Evolutionary conservation across 2,113 vertebrate genomes (phyloP), one percentile per base, ranked within the genome.

Genomic region (Hyla sarda): DNA sequence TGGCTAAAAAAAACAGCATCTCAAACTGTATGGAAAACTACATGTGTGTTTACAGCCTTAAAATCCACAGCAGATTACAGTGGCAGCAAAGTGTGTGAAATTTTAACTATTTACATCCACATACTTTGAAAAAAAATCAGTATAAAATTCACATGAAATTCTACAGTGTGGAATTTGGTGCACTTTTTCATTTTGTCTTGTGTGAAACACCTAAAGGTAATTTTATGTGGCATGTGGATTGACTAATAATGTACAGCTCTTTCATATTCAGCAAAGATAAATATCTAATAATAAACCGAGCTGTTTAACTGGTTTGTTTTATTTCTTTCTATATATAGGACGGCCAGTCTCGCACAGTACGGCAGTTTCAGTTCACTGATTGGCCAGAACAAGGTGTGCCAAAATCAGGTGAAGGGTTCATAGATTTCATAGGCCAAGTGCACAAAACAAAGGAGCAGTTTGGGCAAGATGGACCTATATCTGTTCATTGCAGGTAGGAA

Each of bases 381-480:
- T 99, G 98, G 98, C 98, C 97, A 0, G 98, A 99, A 37, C 97
- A 99, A 89, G 98, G 98, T 0, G 98, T 99, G 87, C 98, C 98
- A 85, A 99, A 99, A 90, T 98, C 97, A 0, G 98, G 97, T 25
- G 98, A 99, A 91, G 98, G 98, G 30, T 99, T 99, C 83, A 99
- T 99, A 0, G 98, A 99, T 89, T 99, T 99, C 91, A 99, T 99
- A 0, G 98, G 98, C 41, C 98, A 99, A 89, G 98, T 99, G 41
- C 98, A 99, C 90, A 99, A 99, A 94, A 99, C 98, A 90, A 99
- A 99, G 96, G 98, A 99, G 89, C 98, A 99, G 95, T 99, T 99
- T 34, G 98, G 98, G 82, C 98, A 99, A 91, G 98, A 99, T 0
- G 98, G 98, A 5, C 98, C 98, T 28, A 99, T 99, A 90, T 97